These are phyloP conservation scores for Scylla paramamosain DNA, from an alignment of 1,140 invertebrate species.

Conservation along the genomic window DNA sequence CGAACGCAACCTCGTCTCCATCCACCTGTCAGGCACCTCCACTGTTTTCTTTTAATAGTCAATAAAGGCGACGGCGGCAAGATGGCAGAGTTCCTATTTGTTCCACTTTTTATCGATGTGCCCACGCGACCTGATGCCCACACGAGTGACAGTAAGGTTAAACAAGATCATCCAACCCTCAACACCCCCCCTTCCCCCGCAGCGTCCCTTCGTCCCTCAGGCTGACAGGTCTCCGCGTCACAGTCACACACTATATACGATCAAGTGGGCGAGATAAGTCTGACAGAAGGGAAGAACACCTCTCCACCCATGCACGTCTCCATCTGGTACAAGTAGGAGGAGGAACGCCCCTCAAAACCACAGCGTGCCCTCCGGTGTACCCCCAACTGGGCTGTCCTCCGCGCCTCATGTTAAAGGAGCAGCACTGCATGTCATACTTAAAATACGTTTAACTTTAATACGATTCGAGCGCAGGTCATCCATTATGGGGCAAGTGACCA, in stretches of 20 bases:
- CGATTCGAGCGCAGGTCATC: background rate
- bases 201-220: background rate
- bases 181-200: background rate
- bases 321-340: constrained; percentile 11
- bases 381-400: background rate
- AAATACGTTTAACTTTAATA: constrained; percentile 24
- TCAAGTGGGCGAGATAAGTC: constrained; percentile 53
- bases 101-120: constrained; percentile 5
- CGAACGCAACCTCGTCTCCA: background rate
- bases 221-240: background rate
- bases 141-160: constrained; percentile 1
- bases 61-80: background rate
- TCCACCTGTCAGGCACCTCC: background rate
- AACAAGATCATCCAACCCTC: background rate
- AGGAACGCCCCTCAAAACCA: constrained; percentile 1
- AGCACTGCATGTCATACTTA: background rate
- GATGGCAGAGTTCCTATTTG: background rate
- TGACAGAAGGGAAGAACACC: constrained; percentile 30
- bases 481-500: constrained; percentile 9
- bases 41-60: background rate
- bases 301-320: constrained; percentile 33
- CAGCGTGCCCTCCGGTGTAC: background rate
- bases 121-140: background rate
- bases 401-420: background rate
- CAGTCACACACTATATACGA: constrained; percentile 43